Base-by-base conservation (phyloP, 2,888 invertebrate genomes). In the Epicampocera succincta region DNA sequence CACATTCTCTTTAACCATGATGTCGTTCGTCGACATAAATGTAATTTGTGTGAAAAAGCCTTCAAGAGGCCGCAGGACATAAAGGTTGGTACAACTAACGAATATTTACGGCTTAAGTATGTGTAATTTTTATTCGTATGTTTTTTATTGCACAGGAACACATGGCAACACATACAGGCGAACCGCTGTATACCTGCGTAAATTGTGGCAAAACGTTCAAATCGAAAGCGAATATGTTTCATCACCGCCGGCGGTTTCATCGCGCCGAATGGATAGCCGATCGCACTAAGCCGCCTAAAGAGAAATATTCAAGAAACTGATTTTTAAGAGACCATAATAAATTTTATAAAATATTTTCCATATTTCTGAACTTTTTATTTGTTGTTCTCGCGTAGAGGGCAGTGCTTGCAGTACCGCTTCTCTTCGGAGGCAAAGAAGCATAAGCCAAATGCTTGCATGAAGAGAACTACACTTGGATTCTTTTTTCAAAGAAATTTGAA, bases 31-130 rank as follows among this genome's bases (percentile, higher is more conserved):
- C 86, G 84, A 6, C 90, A 90, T 79, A 87, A 87, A 48, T 91
- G 90, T 68, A 87, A 86, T 4, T 86, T 90, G 85, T 91, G 90
- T 75, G 88, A 88, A 11, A 91, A 91, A 78, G 87, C 88, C 6
- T 91, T 91, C 40, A 90, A 90, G 60, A 86, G 89, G 0, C 85
- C 89, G 0, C 82, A 72, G 66, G 82, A 78, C 42, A 71, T 78
- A 33, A 82, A 71, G 71, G 81, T 82, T 50, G 54, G 80, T 58
- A 56, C 1, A 9, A 46, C 56, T 19, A 29, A 8, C 1, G 1
- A 13, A 19, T 65, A 38, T 25, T 13, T 17, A 12, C 44, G 9
- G 25, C 2, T 33, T 40, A 46, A 21, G 13, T 46, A 12, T 15
- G 15, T 40, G 12, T n/a, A 46, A 13, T 3, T 42, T 21, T 21